Conservation (phyloP, 2,888 invertebrate species). For the Chymomyza amoena region DNA sequence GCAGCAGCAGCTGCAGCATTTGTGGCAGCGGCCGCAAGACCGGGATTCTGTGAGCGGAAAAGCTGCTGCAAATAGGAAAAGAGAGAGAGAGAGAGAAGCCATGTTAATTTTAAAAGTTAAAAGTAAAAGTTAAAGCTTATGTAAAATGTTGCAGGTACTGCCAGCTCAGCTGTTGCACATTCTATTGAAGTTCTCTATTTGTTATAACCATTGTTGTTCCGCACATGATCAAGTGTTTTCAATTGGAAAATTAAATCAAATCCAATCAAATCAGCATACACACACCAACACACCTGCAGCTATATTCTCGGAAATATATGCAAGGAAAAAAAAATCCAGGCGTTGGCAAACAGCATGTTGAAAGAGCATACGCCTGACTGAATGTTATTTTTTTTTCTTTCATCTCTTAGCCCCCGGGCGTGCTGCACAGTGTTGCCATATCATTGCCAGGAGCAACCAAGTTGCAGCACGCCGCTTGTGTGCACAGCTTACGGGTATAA, state of each 20-base stretch:
- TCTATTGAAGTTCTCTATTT: not conserved
- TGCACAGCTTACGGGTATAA: constrained; percentile 10
- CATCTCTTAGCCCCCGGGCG: not conserved
- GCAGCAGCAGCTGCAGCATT: constrained; percentile 75
- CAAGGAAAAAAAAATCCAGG: constrained; percentile 14
- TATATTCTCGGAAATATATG: not conserved
- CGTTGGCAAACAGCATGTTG: not conserved
- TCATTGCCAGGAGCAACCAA: constrained; percentile 46
- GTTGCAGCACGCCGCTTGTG: not conserved
- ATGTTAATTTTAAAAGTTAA: not conserved
- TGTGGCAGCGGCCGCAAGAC: constrained; percentile 82
- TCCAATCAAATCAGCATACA: constrained; percentile 67
- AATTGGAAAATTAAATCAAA: constrained; percentile 76
- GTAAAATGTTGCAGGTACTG: not conserved
- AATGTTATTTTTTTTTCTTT: constrained; percentile 13
- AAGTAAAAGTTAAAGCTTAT: not conserved
- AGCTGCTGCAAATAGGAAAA: constrained; percentile 84
- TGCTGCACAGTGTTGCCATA: constrained; percentile 44
- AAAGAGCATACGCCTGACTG: not conserved
- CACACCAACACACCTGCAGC: not conserved
- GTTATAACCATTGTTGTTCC: constrained; percentile 39
- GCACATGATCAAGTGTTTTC: constrained; percentile 70
- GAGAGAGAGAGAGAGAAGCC: not conserved
- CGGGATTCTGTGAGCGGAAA: constrained; percentile 91
- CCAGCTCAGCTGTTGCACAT: not conserved